phyloP scores from a whole-genome alignment of 2,797 vertebrate species.

The Centropyge bicolor region DNA sequence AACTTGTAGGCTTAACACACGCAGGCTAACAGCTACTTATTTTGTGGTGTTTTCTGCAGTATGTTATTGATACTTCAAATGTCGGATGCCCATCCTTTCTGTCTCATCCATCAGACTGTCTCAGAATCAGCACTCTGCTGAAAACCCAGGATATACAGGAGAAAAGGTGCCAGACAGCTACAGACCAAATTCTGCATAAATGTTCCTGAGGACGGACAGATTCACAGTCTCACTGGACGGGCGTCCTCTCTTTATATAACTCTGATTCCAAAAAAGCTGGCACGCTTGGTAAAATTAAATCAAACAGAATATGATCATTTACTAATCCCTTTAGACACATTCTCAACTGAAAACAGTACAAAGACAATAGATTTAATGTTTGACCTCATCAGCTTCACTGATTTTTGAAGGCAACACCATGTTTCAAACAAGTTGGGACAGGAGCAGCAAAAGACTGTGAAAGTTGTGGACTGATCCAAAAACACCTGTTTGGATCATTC shows the following conservation, averaged over 20 bases:
- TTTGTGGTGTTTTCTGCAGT: background rate
- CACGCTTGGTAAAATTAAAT: too few species aligned
- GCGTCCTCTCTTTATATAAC: background rate
- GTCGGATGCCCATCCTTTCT: background rate
- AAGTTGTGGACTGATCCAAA: too few species aligned
- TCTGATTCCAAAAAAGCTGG: too few species aligned
- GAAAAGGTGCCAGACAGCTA: conserved; percentile 12
- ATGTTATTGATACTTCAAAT: conserved; percentile 9
- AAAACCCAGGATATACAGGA: conserved; percentile 2
- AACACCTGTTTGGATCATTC: too few species aligned
- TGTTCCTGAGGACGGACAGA: background rate
- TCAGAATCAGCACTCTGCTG: conserved; percentile 2
- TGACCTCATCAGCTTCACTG: too few species aligned
- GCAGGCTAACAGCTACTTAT: background rate
- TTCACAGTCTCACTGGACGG: background rate
- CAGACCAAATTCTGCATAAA: background rate
- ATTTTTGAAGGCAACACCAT: too few species aligned
- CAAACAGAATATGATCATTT: too few species aligned
- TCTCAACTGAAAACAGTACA: too few species aligned
- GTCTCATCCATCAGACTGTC: background rate
- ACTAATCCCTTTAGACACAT: too few species aligned
- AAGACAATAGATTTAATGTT: too few species aligned
- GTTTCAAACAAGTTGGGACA: too few species aligned
- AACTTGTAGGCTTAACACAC: background rate
- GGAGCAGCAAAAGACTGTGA: too few species aligned